Conservation (phyloP, 1,140 invertebrate species). For the Drosophila mayri region DNA sequence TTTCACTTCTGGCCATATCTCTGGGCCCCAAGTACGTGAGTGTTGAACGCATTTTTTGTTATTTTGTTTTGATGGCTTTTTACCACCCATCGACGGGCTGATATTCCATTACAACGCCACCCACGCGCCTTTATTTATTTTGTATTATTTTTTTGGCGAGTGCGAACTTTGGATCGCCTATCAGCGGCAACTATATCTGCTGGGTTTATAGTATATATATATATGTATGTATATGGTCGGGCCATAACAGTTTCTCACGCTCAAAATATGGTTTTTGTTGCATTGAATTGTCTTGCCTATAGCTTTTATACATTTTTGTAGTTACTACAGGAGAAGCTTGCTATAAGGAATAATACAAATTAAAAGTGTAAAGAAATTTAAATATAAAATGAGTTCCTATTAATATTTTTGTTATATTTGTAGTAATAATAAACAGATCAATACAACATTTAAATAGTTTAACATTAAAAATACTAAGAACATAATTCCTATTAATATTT, state of each 20-base stretch:
- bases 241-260: conserved; percentile 77
- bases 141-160: neutral
- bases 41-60: conserved; percentile 36
- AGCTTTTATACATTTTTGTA: conserved; percentile 22
- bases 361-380: neutral
- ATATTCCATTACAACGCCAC: conserved; percentile 65
- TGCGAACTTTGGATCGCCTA: conserved; percentile 67
- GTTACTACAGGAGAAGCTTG: neutral
- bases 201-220: conserved; percentile 8
- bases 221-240: conserved; percentile 34
- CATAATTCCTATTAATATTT: neutral
- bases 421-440: no score
- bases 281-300: conserved; percentile 34
- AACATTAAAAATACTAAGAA: no score
- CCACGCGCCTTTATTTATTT: conserved; percentile 54
- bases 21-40: conserved; percentile 32
- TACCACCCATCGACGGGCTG: conserved; percentile 35
- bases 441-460: no score
- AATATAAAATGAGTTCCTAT: neutral
- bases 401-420: no score
- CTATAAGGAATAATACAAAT: no score
- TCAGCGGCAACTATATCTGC: conserved; percentile 42
- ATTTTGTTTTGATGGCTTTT: conserved; percentile 34
- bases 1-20: conserved; percentile 26
- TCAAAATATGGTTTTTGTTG: conserved; percentile 71